Percentiles rank a stretch among this genome's conserved stretches.
These are phyloP conservation scores for Dichetophora obliterata DNA, from an alignment of 2,888 invertebrate genomes.

Conservation along the genomic window DNA sequence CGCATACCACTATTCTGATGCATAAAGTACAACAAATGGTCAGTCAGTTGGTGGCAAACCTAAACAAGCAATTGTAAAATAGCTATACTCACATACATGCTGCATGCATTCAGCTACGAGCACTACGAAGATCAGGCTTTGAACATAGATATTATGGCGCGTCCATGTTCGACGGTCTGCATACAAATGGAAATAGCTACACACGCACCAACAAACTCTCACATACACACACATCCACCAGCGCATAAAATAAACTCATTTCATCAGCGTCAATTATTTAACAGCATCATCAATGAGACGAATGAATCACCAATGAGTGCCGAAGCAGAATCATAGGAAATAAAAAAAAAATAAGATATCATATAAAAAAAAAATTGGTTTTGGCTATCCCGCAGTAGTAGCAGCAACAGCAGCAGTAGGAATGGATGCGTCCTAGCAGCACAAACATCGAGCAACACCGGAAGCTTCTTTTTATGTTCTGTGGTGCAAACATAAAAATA, in stretches of 20 bases:
- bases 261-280: slow-evolving; percentile 64
- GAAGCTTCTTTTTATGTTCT: slow-evolving; percentile 26
- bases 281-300: slow-evolving; percentile 54
- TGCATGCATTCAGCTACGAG: neutral
- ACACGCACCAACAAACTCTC: neutral
- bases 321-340: neutral
- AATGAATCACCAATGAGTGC: slow-evolving; percentile 38
- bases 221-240: neutral
- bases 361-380: neutral
- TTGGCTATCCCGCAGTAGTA: neutral
- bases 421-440: neutral
- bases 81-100: neutral
- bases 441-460: neutral
- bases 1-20: no score
- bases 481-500: slow-evolving; percentile 31
- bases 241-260: slow-evolving; percentile 59
- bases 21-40: no score
- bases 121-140: neutral
- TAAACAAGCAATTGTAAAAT: neutral
- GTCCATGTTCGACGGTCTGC: slow-evolving; percentile 14
- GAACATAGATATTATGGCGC: neutral
- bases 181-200: slow-evolving; percentile 27
- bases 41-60: slow-evolving; percentile 3
- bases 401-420: neutral
- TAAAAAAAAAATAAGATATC: neutral